These are phyloP conservation scores for Napeogenes inachia DNA, from an alignment of 2,888 invertebrate species.

Conservation along the genomic window DNA sequence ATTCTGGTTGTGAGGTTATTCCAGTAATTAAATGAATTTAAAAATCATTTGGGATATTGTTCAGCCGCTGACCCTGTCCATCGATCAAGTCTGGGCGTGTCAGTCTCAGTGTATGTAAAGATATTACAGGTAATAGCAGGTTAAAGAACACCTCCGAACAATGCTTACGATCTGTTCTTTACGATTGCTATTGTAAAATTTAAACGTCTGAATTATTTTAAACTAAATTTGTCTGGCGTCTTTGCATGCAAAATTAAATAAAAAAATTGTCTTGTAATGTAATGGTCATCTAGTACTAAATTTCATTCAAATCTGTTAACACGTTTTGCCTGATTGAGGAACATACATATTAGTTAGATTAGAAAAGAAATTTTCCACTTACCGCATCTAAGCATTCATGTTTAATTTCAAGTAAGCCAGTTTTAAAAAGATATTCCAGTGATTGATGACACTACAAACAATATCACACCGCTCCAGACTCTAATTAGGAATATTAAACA, in stretches of 20 bases:
- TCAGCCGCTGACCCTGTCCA: constrained; percentile 41
- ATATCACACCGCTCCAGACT: constrained; percentile 38
- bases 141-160: constrained; percentile 35
- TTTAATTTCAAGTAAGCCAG: not conserved
- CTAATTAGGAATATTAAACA: constrained; percentile 67
- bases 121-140: constrained; percentile 47
- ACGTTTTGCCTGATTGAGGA: no score
- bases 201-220: not conserved
- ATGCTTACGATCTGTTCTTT: constrained; percentile 6
- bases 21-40: constrained; percentile 32
- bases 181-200: not conserved
- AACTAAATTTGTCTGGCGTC: no score
- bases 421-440: constrained; percentile 14
- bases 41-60: constrained; percentile 34
- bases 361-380: no score
- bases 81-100: constrained; percentile 52
- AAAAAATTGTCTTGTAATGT: no score
- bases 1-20: constrained; percentile 6
- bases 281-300: no score
- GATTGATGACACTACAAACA: constrained; percentile 28
- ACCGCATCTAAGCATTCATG: not conserved
- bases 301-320: no score
- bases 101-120: constrained; percentile 39
- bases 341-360: no score
- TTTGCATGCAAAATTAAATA: no score